Evolutionary conservation across 2,888 invertebrate genomes (phyloP).

Genomic region (Nephrotoma appendiculata): DNA sequence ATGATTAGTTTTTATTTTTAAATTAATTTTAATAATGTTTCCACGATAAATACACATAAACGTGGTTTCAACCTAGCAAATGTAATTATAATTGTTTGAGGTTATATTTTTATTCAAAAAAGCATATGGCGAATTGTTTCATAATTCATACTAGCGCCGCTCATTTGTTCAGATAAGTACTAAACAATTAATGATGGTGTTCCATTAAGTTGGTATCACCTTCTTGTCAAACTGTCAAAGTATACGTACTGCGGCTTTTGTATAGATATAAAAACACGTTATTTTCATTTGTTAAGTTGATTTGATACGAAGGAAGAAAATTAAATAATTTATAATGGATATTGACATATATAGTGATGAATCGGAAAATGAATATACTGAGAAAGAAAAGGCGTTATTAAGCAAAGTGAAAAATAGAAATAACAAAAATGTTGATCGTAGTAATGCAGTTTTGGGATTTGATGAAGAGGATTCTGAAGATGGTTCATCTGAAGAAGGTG

Average conservation of each 20-base stretch:
- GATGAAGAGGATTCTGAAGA: constrained; percentile 33
- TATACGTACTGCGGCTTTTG: no score
- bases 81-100: neutral
- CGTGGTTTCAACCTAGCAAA: neutral
- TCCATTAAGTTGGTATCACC: neutral
- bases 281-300: neutral
- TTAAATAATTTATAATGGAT: constrained; percentile 14
- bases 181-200: neutral
- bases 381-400: constrained; percentile 45
- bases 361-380: constrained; percentile 58
- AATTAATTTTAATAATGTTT: neutral
- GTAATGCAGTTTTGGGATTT: constrained; percentile 50
- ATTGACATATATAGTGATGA: constrained; percentile 32
- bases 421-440: constrained; percentile 35
- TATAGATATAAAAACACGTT: neutral
- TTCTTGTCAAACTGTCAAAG: neutral
- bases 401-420: constrained; percentile 42
- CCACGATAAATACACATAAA: neutral
- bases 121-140: neutral
- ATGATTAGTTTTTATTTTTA: constrained; percentile 30
- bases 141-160: neutral
- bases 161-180: neutral
- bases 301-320: constrained; percentile 9
- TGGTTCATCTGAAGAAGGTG: constrained; percentile 34
- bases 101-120: neutral